A percentile compares a stretch with the other conserved stretches of the same genome.
phyloP scores from a whole-genome alignment of 2,113 vertebrate species.

The Platysteira castanea region DNA sequence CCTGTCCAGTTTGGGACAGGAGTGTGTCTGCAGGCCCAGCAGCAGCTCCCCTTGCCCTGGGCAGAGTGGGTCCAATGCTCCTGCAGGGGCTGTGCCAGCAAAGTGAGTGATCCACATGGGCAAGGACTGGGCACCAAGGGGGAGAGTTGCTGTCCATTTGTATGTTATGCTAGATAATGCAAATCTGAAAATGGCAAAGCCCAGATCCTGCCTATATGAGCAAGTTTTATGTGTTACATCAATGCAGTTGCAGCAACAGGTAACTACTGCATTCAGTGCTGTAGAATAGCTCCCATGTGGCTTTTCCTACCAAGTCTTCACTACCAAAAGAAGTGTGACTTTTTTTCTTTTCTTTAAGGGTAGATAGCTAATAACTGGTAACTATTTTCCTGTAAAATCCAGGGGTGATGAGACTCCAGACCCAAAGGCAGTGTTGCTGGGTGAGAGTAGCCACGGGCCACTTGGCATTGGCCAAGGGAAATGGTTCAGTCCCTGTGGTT shows the following conservation, averaged over 20 bases:
- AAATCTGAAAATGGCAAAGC: not conserved
- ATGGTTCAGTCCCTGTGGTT: not conserved
- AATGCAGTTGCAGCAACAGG: not conserved
- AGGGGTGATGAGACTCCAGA: not conserved
- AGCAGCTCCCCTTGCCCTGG: not conserved
- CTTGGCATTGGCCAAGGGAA: not conserved
- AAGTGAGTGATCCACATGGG: not conserved
- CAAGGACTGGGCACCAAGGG: not conserved
- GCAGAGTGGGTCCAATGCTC: accelerated
- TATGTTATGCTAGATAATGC: not conserved
- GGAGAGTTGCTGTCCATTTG: not conserved
- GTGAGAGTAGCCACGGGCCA: not conserved
- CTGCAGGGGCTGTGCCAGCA: not conserved
- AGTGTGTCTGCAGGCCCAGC: not conserved
- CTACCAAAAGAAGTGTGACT: not conserved
- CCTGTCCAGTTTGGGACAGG: not conserved
- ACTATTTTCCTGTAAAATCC: not conserved
- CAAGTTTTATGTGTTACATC: not conserved
- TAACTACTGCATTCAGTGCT: not conserved
- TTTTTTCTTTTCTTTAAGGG: not conserved
- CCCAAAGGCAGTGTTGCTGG: not conserved
- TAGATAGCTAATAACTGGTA: not conserved
- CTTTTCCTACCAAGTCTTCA: not conserved
- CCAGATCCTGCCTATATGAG: not conserved
- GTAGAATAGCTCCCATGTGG: not conserved